Conservation (phyloP, 2,797 vertebrate genomes). For the Chelidonichthys spinosus region DNA sequence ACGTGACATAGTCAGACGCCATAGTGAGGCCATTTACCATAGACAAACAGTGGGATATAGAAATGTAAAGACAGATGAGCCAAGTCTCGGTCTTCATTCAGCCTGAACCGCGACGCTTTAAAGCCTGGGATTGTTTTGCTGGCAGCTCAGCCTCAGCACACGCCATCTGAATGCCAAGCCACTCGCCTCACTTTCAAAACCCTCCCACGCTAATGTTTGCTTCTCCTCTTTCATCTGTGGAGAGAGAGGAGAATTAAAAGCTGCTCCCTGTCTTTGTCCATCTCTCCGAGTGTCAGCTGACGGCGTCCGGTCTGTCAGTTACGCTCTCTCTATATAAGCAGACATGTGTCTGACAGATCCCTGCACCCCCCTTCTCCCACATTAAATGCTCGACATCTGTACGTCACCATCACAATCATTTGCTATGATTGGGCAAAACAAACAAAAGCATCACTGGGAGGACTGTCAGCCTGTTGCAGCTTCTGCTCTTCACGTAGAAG, state of each 20-base stretch:
- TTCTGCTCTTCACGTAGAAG: neutral
- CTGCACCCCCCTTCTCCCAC: neutral
- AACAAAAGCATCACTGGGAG: neutral
- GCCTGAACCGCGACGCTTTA: conserved; percentile 11
- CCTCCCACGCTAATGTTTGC: conserved; percentile 42
- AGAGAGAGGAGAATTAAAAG: conserved; percentile 12
- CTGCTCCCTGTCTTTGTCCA: conserved; percentile 17
- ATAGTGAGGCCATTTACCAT: too few species aligned
- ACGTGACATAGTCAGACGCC: neutral
- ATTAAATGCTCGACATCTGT: neutral
- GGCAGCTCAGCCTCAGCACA: conserved; percentile 10
- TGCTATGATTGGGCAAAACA: neutral
- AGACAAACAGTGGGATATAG: neutral
- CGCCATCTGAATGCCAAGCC: conserved; percentile 48
- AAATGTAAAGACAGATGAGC: neutral
- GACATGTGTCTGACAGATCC: conserved; percentile 10
- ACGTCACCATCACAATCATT: neutral
- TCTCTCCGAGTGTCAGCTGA: conserved; percentile 6
- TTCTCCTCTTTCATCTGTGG: conserved; percentile 35
- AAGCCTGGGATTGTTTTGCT: conserved; percentile 32
- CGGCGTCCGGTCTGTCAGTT: neutral
- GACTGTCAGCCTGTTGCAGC: neutral
- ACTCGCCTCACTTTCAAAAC: conserved; percentile 34
- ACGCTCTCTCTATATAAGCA: neutral
- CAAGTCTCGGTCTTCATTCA: conserved; percentile 3